Evolutionary conservation across 2,113 vertebrate genomes (phyloP).

Genomic region (Phylloscopus whistleri): DNA sequence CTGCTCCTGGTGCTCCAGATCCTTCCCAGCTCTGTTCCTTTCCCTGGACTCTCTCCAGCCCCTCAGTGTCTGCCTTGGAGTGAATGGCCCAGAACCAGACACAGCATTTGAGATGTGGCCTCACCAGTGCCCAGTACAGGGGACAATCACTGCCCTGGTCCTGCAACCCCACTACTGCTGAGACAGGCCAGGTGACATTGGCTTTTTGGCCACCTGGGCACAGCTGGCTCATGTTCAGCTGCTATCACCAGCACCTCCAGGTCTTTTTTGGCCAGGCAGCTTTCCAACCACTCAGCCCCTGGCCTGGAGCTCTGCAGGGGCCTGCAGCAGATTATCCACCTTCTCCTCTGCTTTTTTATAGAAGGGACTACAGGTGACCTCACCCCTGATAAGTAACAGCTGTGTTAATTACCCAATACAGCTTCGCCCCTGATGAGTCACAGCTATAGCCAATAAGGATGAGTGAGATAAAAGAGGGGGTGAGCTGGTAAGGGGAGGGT

Average conservation of each 20-base stretch:
- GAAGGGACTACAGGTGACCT: too few species aligned
- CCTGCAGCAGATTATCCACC: too few species aligned
- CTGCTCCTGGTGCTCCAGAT: not conserved
- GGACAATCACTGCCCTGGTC: not conserved
- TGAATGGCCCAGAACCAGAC: not conserved
- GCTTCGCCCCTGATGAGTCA: too few species aligned
- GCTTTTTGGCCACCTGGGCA: not conserved
- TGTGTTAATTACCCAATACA: too few species aligned
- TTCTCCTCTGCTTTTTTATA: too few species aligned
- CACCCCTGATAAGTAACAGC: too few species aligned
- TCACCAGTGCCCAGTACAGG: not conserved
- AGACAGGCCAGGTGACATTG: not conserved
- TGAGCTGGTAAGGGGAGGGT: not conserved
- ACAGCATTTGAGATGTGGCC: accelerated
- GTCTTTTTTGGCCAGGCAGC: too few species aligned
- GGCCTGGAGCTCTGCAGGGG: too few species aligned
- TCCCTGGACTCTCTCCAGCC: not conserved
- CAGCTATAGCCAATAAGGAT: not conserved
- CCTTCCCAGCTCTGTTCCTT: accelerated
- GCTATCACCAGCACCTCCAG: too few species aligned
- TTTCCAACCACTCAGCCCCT: too few species aligned
- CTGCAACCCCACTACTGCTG: not conserved
- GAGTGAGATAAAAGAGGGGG: not conserved
- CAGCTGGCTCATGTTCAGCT: not conserved
- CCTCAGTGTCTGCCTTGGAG: too few species aligned